Evolutionary conservation across 1,140 invertebrate species (phyloP).

Genomic region (Wiebesia pumilae): DNA sequence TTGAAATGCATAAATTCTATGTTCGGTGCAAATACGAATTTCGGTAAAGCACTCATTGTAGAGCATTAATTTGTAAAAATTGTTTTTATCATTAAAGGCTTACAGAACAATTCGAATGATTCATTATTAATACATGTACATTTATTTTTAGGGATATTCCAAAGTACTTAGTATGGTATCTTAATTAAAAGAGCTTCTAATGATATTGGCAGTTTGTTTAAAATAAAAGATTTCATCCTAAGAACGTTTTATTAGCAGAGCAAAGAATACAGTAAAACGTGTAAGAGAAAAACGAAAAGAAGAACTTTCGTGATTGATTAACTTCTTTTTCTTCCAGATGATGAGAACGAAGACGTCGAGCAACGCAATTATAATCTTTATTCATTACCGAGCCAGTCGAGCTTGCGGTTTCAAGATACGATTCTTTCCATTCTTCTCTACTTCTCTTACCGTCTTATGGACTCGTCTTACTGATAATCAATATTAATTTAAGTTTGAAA

Average conservation of each 20-base stretch:
- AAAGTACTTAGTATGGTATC: neutral
- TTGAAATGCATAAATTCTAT: no score
- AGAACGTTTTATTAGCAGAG: constrained; percentile 30
- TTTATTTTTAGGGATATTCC: neutral
- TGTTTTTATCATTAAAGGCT: neutral
- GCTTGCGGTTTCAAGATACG: constrained; percentile 74
- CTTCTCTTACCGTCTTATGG: constrained; percentile 25
- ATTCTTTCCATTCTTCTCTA: constrained; percentile 64
- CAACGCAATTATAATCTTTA: constrained; percentile 77
- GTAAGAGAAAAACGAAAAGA: constrained; percentile 34
- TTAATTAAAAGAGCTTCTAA: constrained; percentile 17
- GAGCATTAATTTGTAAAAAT: no score
- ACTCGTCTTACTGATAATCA: constrained; percentile 61
- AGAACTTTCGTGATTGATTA: constrained; percentile 73
- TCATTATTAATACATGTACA: neutral
- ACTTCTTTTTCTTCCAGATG: constrained; percentile 69
- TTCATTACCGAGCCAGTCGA: constrained; percentile 69
- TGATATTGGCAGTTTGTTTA: constrained; percentile 16
- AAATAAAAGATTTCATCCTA: neutral
- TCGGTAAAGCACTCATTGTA: no score
- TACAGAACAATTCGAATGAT: neutral
- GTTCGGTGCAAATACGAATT: no score
- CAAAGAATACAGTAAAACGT: constrained; percentile 9
- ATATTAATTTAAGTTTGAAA: constrained; percentile 66
- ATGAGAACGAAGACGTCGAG: constrained; percentile 60